These are phyloP conservation scores for Upupa epops DNA, from an alignment of 2,113 vertebrate genomes.

Conservation along the genomic window DNA sequence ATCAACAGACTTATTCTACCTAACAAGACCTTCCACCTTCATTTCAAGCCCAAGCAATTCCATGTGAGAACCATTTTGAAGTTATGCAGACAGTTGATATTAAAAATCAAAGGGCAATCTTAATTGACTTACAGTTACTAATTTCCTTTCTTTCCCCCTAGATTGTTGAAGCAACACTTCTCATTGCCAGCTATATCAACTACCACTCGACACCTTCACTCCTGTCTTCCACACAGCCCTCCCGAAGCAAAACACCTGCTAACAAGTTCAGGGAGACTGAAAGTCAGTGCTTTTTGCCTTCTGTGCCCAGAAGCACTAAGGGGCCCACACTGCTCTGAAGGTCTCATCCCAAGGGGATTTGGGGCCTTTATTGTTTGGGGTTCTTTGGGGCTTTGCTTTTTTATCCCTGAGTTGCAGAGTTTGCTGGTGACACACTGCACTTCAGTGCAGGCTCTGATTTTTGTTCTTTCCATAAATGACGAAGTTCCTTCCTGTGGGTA, in stretches of 20 bases:
- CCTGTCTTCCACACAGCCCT: constrained; percentile 48
- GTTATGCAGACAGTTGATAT: neutral
- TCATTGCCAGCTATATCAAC: constrained; percentile 91
- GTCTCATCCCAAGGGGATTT: neutral
- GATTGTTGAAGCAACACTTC: constrained; percentile 88
- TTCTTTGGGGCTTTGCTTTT: neutral
- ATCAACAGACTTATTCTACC: neutral
- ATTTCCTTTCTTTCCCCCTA: constrained; percentile 58
- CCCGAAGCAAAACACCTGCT: constrained; percentile 41
- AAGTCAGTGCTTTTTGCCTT: constrained; percentile 78
- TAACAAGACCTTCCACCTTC: neutral
- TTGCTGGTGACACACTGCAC: neutral
- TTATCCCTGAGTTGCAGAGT: neutral
- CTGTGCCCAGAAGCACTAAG: constrained; percentile 80
- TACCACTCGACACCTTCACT: constrained; percentile 68
- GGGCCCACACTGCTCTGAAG: constrained; percentile 85
- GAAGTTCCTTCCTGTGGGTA: neutral
- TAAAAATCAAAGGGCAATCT: constrained; percentile 40
- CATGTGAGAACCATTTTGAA: neutral
- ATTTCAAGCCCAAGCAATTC: neutral
- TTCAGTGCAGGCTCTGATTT: neutral
- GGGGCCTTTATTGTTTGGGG: neutral
- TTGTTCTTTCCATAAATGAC: neutral
- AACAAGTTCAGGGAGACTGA: constrained; percentile 79
- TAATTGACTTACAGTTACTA: neutral